Base-by-base conservation (phyloP, 2,113 vertebrate genomes). In the Vimba vimba region DNA sequence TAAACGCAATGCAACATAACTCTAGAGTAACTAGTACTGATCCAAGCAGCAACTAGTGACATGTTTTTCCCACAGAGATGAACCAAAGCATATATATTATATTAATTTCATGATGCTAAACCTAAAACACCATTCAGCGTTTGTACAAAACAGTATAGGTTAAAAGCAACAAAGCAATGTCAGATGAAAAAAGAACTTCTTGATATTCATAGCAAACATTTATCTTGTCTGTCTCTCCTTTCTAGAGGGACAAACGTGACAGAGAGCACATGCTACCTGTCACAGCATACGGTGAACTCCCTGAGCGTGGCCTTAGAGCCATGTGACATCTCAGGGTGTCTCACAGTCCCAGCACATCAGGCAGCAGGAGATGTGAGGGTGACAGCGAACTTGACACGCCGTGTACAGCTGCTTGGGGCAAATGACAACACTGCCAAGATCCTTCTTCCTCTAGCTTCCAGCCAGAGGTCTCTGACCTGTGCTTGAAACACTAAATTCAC, bases 321-420 rank as follows among this genome's bases (percentile, higher is more conserved):
- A 89, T 92, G 92, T 92, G 93, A 94, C 94, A 95, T 94, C 93
- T 95, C 87, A 84, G 86, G 86, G 30, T 92, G 91, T 94, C 92
- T 91, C 92, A 89, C 85, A 92, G 93, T 93, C 93, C 90, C 87
- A 89, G 90, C 89, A 88, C 91, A 89, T 89, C 59, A 81, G 90
- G 87, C 92, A 92, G 69, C 88, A 89, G 88, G 92, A 86, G 88
- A 90, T 88, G 88, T 76, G 73, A 86, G 84, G 87, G 82, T 87
- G 89, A 88, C 92, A 92, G 90, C 87, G 91, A 89, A 93, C 93
- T 92, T 59, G 83, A 84, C 85, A 89, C 33, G 15, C 27, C 23
- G 9, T 89, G 82, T 89, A 87, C 82, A 89, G 82, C 75, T 87
- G 85, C 71, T 84, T 60, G 78, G 64, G 82, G 79, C 85, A 89